These are phyloP conservation scores for Siniperca knerii DNA, from an alignment of 2,113 vertebrate species.

Conservation along the genomic window DNA sequence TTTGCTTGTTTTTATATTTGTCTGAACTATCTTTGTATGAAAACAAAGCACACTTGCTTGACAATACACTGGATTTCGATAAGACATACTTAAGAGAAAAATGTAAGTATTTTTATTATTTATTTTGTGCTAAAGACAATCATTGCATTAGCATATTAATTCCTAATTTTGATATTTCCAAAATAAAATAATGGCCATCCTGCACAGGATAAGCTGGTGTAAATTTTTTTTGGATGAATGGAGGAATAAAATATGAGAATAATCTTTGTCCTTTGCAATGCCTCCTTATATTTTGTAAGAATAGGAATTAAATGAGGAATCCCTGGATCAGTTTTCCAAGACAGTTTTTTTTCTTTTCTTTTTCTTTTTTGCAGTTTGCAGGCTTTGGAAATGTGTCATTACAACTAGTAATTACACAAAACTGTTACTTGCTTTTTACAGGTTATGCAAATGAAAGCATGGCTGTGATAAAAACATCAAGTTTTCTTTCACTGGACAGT, in stretches of 20 bases:
- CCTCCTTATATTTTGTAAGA: background rate
- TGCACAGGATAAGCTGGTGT: background rate
- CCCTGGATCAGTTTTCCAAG: background rate
- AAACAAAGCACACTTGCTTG: background rate
- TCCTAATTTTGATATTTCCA: background rate
- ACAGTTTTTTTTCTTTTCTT: background rate
- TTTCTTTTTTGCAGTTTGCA: background rate
- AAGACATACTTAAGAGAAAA: background rate
- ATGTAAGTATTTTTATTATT: background rate
- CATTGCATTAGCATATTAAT: background rate
- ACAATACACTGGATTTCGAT: background rate
- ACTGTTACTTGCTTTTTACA: background rate
- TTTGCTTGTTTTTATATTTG: slow-evolving; percentile 1
- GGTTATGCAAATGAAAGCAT: background rate
- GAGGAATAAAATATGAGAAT: background rate
- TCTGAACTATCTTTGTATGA: background rate
- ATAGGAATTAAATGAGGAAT: background rate
- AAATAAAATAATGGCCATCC: background rate
- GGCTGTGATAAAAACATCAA: slow-evolving; percentile 62
- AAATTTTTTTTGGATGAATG: background rate
- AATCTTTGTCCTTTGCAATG: background rate
- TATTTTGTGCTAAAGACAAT: background rate
- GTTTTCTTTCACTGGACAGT: slow-evolving; percentile 43
- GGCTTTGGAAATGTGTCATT: background rate
- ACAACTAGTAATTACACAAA: background rate